A percentile compares a stretch with the other conserved stretches of the same genome.
Conservation (phyloP, 2,888 invertebrate species). For the Gymnoscelis rufifasciata region DNA sequence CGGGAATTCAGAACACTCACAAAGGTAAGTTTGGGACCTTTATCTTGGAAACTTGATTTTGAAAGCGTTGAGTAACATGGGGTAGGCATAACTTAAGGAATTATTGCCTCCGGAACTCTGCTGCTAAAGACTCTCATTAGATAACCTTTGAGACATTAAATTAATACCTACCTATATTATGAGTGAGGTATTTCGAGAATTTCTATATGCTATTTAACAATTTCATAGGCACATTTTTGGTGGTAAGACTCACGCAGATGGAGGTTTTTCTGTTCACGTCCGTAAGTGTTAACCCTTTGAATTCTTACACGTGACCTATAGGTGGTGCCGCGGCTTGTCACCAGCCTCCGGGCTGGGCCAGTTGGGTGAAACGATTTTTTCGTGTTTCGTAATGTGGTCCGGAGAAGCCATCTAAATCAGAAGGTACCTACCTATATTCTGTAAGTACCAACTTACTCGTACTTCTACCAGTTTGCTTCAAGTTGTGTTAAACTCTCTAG, state of each 20-base stretch:
- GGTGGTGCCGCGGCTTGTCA: too few species aligned
- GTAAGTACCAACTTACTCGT: not conserved
- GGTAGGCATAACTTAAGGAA: slow-evolving; percentile 1
- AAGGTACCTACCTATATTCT: slow-evolving; percentile 2
- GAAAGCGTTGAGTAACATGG: slow-evolving; percentile 8
- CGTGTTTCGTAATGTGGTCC: too few species aligned
- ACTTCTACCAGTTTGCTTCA: not conserved
- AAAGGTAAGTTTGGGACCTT: slow-evolving; percentile 14
- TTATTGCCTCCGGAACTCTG: not conserved
- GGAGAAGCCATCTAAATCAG: too few species aligned
- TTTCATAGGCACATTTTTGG: too few species aligned
- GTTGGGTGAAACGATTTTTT: too few species aligned
- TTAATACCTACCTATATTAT: not conserved
- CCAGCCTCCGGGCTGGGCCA: too few species aligned
- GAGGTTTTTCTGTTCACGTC: too few species aligned
- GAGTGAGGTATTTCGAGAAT: too few species aligned
- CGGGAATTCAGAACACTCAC: slow-evolving; percentile 14
- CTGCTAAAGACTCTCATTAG: not conserved
- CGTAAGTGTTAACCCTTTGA: too few species aligned
- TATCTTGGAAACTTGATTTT: slow-evolving; percentile 18
- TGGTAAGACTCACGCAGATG: too few species aligned
- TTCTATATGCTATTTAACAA: too few species aligned
- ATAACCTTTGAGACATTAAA: not conserved
- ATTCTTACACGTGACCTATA: too few species aligned
- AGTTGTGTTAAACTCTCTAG: slow-evolving; percentile 17